Conservation (phyloP, 2,797 vertebrate genomes). For the Limosa lapponica region DNA sequence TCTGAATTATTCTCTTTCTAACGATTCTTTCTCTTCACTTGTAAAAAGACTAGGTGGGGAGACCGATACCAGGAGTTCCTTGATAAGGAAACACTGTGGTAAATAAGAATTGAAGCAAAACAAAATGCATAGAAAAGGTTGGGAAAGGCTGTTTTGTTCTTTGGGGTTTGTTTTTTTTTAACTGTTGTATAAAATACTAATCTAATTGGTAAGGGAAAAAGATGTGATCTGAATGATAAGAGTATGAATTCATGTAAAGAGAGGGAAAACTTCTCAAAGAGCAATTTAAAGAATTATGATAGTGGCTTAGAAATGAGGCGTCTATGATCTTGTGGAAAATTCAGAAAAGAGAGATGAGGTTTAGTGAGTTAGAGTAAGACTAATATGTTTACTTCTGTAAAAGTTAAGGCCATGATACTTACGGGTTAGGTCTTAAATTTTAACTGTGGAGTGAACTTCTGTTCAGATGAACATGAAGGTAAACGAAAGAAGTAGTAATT, state of each 20-base stretch:
- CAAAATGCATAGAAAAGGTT: background rate
- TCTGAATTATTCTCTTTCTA: constrained; percentile 30
- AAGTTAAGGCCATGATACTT: background rate
- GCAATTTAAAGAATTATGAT: background rate
- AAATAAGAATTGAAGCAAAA: background rate
- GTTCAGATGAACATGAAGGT: background rate
- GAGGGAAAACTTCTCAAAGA: background rate
- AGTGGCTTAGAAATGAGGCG: background rate
- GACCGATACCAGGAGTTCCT: background rate
- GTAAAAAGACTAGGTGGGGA: background rate
- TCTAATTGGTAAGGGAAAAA: background rate
- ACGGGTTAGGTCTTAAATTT: background rate
- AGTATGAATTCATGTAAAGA: background rate
- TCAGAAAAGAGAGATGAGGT: background rate
- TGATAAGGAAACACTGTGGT: background rate
- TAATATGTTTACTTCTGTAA: background rate
- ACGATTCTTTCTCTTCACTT: background rate
- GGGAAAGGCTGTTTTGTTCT: background rate
- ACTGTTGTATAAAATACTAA: background rate
- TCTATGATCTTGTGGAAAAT: background rate
- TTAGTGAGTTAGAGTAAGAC: background rate
- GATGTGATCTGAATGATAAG: background rate
- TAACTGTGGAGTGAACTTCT: background rate
- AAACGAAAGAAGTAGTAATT: background rate
- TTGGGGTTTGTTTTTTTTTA: background rate